Conservation (phyloP, 2,888 invertebrate genomes). For the Dolomedes plantarius region DNA sequence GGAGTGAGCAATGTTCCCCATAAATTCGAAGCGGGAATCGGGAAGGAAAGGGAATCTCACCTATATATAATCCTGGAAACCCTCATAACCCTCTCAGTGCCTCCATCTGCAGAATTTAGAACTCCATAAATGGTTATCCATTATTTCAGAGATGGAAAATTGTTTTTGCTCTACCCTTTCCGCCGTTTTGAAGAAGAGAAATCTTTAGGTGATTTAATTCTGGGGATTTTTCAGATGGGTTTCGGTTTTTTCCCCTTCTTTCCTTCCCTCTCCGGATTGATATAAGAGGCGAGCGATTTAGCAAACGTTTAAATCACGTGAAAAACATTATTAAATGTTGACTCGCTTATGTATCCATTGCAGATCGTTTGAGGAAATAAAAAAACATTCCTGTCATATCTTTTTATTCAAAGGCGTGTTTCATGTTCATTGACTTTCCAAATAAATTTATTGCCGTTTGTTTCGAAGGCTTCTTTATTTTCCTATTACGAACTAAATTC, state of each 20-base stretch:
- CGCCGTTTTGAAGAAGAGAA: slow-evolving; percentile 2
- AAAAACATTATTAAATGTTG: background rate
- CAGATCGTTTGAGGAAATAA: background rate
- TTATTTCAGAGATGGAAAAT: slow-evolving; percentile 47
- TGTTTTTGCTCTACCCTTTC: slow-evolving; percentile 36
- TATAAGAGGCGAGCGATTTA: background rate
- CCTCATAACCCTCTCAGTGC: slow-evolving; percentile 36
- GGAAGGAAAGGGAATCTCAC: slow-evolving; percentile 32
- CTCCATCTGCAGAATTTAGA: slow-evolving; percentile 35
- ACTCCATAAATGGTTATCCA: slow-evolving; percentile 56
- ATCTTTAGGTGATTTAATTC: background rate
- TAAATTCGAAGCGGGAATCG: slow-evolving; percentile 20
- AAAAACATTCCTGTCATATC: too few relatives aligned
- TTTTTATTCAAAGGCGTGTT: too few relatives aligned
- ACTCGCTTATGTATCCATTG: background rate
- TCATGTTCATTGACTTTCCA: too few relatives aligned
- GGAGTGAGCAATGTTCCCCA: slow-evolving; percentile 19
- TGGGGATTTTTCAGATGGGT: background rate
- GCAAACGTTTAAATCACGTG: background rate
- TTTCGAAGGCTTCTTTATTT: too few relatives aligned
- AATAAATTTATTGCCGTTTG: too few relatives aligned
- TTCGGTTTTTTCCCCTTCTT: background rate
- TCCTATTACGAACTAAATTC: too few relatives aligned
- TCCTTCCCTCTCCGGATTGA: background rate
- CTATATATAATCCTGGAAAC: slow-evolving; percentile 34